These are phyloP conservation scores for Clusia tigrina DNA, from an alignment of 2,888 invertebrate species.

Conservation along the genomic window DNA sequence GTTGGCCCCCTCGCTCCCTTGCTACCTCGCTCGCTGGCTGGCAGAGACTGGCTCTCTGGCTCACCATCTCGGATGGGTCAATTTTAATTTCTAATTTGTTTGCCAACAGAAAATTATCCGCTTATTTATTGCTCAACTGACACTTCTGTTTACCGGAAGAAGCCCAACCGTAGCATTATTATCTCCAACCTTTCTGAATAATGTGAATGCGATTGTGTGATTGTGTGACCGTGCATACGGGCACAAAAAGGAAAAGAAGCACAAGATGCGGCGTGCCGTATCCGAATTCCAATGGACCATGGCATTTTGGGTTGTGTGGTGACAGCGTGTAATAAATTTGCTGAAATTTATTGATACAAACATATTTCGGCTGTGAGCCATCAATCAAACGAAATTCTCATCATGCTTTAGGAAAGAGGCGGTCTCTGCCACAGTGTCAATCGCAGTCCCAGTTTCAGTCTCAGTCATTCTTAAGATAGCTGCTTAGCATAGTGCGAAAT, in stretches of 20 bases:
- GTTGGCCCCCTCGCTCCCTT: background rate
- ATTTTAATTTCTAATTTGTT: constrained; percentile 58
- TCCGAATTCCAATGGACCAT: constrained; percentile 9
- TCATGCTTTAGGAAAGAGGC: too few species aligned
- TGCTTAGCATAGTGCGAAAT: background rate
- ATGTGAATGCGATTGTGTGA: background rate
- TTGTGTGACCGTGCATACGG: too few species aligned
- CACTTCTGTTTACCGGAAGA: constrained; percentile 49
- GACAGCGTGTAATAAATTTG: constrained; percentile 59
- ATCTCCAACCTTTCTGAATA: background rate
- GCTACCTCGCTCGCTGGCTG: background rate
- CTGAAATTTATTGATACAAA: constrained; percentile 60
- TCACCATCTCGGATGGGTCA: constrained; percentile 39
- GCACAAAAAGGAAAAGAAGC: too few species aligned
- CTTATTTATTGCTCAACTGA: constrained; percentile 49
- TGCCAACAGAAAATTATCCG: constrained; percentile 45
- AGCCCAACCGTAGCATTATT: constrained; percentile 18
- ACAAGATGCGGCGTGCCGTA: background rate
- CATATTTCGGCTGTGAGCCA: constrained; percentile 51
- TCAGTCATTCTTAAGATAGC: too few species aligned
- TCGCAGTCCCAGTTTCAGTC: too few species aligned
- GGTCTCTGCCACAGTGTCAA: too few species aligned
- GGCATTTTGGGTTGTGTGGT: constrained; percentile 26
- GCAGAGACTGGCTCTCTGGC: background rate
- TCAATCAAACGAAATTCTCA: constrained; percentile 52